Base-by-base conservation (phyloP, 2,797 vertebrate genomes). In the Crocodylus rhombifer region DNA sequence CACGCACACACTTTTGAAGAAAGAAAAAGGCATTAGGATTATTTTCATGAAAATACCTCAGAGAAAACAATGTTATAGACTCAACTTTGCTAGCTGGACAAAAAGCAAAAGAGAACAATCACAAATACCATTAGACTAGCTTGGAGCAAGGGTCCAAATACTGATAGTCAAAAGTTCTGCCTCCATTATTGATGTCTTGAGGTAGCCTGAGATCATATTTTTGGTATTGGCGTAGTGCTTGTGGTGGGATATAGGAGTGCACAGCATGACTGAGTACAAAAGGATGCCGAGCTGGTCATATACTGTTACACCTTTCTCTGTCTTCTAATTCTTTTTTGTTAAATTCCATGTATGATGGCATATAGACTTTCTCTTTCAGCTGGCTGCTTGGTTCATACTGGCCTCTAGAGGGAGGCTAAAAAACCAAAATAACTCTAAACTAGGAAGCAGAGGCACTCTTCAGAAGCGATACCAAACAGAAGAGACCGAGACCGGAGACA, bases 351-450 rank as follows among this genome's bases (percentile, higher is more conserved):
- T 10, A 7, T 2, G 1, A 17, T 9, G 42, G 64, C 18, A 80
- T 77, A 25, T 15, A 36, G 56, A 87, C 65, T 51, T 25, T 28
- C 30, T 7, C n/a, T 7, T 57, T 17, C 21, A 18, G 0, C 0
- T 4, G 28, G 60, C 67, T 80, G 82, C 65, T 2, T 4, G 30
- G 36, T 56, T 83, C 16, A 78, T 16, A 36, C 71, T 33, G 78
- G 63, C 80, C 82, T 21, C 76, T 57, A n/a, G 91, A 26, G 77
- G 42, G 36, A 18, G 58, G 33, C 21, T 5, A 23, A 20, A 61
- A 61, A 61, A 61, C 9, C 60, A 21, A 61, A 23, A 61, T 23
- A 21, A 23, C 60, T 51, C 60, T 61, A 61, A 61, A 23, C 60
- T 21, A 23, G 60, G 11, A 23, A 61, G 20, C 20, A 61, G 21